Evolutionary conservation across 2,888 invertebrate genomes (phyloP).

Genomic region (Neocrepidodera transversa): DNA sequence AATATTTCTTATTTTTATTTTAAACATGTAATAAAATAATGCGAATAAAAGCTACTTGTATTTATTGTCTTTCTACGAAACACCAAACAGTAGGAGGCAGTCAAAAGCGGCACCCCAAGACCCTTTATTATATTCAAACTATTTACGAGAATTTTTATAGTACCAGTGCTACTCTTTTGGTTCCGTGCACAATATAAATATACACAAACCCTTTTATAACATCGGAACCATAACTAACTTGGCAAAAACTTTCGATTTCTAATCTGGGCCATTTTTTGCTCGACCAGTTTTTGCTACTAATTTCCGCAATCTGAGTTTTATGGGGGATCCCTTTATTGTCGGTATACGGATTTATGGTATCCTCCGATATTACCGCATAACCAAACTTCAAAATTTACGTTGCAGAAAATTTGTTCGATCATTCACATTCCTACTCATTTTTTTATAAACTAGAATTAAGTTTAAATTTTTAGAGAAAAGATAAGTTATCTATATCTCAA

Average conservation of each 20-base stretch:
- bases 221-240: conserved; percentile 41
- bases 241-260: conserved; percentile 48
- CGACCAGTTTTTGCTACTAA: conserved; percentile 28
- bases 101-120: conserved; percentile 46
- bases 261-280: conserved; percentile 35
- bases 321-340: conserved; percentile 10
- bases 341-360: conserved; percentile 16
- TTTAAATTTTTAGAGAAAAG: too few species aligned
- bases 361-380: not conserved
- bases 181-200: conserved; percentile 26
- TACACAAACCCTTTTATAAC: conserved; percentile 42
- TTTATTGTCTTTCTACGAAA: conserved; percentile 40
- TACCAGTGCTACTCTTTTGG: conserved; percentile 37
- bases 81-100: conserved; percentile 48
- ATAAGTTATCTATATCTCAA: too few species aligned
- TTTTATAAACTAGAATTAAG: too few species aligned
- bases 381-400: too few species aligned
- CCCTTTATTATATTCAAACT: conserved; percentile 46
- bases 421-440: too few species aligned
- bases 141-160: conserved; percentile 46
- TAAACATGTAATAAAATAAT: too few species aligned
- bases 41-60: too few species aligned
- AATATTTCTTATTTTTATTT: too few species aligned
- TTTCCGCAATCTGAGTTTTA: conserved; percentile 25
- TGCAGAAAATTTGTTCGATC: too few species aligned